These are phyloP conservation scores for Cyprinodon diabolis DNA, from an alignment of 2,797 vertebrate species.

Conservation along the genomic window DNA sequence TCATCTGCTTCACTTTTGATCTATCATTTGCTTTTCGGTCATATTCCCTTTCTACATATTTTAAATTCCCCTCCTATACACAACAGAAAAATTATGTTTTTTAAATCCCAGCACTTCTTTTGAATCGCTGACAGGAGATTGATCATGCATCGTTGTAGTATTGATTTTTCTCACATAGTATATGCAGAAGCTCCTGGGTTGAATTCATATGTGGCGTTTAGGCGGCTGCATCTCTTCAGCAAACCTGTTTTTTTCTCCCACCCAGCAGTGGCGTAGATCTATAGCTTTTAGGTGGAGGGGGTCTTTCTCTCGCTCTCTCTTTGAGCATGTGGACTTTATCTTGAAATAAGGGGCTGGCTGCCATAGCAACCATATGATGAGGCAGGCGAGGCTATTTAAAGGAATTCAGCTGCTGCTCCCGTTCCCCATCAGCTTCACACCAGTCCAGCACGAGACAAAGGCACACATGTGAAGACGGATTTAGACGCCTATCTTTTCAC, in stretches of 20 bases:
- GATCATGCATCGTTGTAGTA: slow-evolving; percentile 38
- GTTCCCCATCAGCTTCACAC: slow-evolving; percentile 65
- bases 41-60: slow-evolving; percentile 22
- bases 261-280: slow-evolving; percentile 45
- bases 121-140: slow-evolving; percentile 17
- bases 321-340: slow-evolving; percentile 72
- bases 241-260: background rate
- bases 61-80: background rate
- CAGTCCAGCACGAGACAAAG: slow-evolving; percentile 70
- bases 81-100: background rate
- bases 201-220: slow-evolving; percentile 43
- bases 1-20: slow-evolving; percentile 71
- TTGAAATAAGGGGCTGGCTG: slow-evolving; percentile 74
- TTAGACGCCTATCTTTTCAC: slow-evolving; percentile 9
- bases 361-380: slow-evolving; percentile 83
- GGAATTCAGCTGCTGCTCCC: slow-evolving; percentile 77
- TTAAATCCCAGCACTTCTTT: slow-evolving; percentile 15
- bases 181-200: slow-evolving; percentile 21
- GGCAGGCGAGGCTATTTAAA: slow-evolving; percentile 81
- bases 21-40: slow-evolving; percentile 27
- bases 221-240: slow-evolving; percentile 30
- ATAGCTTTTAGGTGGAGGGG: slow-evolving; percentile 68
- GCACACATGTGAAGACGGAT: slow-evolving; percentile 43
- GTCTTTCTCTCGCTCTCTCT: slow-evolving; percentile 44
- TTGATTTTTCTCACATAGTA: slow-evolving; percentile 30